Conservation (phyloP, 2,113 vertebrate genomes). For the Peromyscus maniculatus region DNA sequence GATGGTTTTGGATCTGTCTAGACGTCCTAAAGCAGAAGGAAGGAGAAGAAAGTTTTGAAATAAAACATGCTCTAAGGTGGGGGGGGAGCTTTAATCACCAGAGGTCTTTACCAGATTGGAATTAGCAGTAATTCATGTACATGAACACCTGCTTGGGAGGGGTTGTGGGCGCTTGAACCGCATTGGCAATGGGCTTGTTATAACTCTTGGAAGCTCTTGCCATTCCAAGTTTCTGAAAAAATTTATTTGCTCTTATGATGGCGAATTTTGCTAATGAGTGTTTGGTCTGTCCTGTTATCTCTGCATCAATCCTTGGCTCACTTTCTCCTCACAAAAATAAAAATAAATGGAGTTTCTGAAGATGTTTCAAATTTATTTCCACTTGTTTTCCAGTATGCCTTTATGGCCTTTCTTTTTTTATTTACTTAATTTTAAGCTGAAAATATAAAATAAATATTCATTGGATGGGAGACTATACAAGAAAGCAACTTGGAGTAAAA, state of each 20-base stretch:
- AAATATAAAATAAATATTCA: neutral
- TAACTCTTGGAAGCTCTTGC: neutral
- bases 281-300: slow-evolving; percentile 69
- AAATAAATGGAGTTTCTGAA: slow-evolving; percentile 71
- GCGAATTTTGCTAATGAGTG: slow-evolving; percentile 25
- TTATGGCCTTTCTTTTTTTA: neutral
- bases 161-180: neutral
- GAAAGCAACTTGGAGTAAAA: slow-evolving; percentile 27
- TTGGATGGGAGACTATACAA: slow-evolving; percentile 21
- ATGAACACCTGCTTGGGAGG: neutral
- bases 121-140: neutral
- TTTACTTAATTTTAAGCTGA: slow-evolving; percentile 28
- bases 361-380: slow-evolving; percentile 54
- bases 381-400: neutral
- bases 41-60: neutral
- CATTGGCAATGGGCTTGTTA: slow-evolving; percentile 45
- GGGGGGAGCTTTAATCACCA: neutral
- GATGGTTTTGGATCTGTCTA: neutral
- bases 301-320: slow-evolving; percentile 59
- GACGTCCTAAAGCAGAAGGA: neutral
- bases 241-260: slow-evolving; percentile 71
- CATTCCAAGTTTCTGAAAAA: slow-evolving; percentile 68
- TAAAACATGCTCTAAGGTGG: neutral
- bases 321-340: slow-evolving; percentile 28
- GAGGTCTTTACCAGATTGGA: neutral